phyloP scores from a whole-genome alignment of 2,888 invertebrate genomes.

The Cantharis flavilabris region DNA sequence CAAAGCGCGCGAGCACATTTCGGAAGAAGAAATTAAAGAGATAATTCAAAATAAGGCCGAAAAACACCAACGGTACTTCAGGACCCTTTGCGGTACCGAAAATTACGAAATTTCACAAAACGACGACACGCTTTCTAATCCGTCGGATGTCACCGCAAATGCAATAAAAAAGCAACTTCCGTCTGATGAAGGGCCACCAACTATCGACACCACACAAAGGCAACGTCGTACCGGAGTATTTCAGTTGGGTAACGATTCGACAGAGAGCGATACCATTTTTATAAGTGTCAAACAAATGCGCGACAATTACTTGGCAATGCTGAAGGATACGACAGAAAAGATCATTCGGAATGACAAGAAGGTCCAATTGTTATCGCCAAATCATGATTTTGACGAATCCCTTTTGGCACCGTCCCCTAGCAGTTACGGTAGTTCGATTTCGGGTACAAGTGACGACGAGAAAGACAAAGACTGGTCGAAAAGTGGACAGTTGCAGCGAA shows the following conservation, averaged over 20 bases:
- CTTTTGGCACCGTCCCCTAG: slow-evolving; percentile 48
- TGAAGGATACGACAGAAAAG: slow-evolving; percentile 44
- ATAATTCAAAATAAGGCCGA: slow-evolving; percentile 46
- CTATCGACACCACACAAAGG: slow-evolving; percentile 28
- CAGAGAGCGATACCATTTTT: slow-evolving; percentile 38
- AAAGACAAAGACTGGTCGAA: slow-evolving; percentile 41
- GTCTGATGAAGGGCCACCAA: slow-evolving; percentile 16
- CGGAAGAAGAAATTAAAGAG: slow-evolving; percentile 27
- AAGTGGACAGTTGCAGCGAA: slow-evolving; percentile 50
- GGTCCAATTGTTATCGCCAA: background rate
- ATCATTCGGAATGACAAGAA: slow-evolving; percentile 12
- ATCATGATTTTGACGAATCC: slow-evolving; percentile 30
- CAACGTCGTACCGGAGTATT: slow-evolving; percentile 50
- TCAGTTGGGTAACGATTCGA: slow-evolving; percentile 35
- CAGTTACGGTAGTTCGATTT: slow-evolving; percentile 52
- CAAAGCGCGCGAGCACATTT: background rate
- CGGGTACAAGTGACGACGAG: slow-evolving; percentile 52
- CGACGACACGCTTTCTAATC: slow-evolving; percentile 6
- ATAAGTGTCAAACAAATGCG: slow-evolving; percentile 49
- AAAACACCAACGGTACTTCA: slow-evolving; percentile 47
- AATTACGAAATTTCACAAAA: background rate
- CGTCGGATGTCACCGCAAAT: slow-evolving; percentile 2
- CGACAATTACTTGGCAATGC: slow-evolving; percentile 47
- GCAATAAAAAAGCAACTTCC: slow-evolving; percentile 7
- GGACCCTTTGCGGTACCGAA: slow-evolving; percentile 33